Evolutionary conservation across 92 coral and sea anemone genomes (phyloP).

Genomic region (Virgularia gustaviana): DNA sequence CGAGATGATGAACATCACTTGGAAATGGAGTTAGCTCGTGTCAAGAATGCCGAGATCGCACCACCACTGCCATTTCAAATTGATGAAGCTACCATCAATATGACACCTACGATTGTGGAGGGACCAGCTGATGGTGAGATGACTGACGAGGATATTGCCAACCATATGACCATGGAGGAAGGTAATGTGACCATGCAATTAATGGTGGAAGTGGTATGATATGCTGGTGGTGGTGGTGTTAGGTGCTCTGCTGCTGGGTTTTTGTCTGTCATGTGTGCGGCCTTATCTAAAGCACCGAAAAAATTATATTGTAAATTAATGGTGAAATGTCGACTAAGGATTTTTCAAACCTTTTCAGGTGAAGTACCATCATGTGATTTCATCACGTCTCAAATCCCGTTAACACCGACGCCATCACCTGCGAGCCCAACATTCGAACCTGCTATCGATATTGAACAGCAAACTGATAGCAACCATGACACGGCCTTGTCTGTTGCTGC

Average conservation of each 20-base stretch:
- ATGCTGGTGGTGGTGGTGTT: too few relatives aligned
- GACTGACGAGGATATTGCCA: slow-evolving; percentile 8
- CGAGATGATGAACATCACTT: slow-evolving; percentile 28
- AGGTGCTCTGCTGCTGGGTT: too few relatives aligned
- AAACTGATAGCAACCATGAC: slow-evolving; percentile 96
- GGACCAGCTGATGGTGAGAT: slow-evolving; percentile 1
- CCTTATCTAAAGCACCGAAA: neutral
- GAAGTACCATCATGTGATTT: slow-evolving; percentile 17
- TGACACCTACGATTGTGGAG: slow-evolving; percentile 5
- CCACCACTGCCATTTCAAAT: slow-evolving; percentile 36
- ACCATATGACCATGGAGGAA: slow-evolving; percentile 5
- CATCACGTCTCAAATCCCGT: slow-evolving; percentile 62
- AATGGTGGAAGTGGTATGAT: too few relatives aligned
- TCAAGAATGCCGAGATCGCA: slow-evolving; percentile 14
- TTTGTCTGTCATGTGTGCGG: neutral
- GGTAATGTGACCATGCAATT: too few relatives aligned
- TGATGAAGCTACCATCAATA: neutral
- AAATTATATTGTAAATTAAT: neutral
- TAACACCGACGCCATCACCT: slow-evolving; percentile 97
- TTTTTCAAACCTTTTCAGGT: neutral
- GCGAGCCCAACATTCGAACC: slow-evolving; percentile 88
- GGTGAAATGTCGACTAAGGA: neutral
- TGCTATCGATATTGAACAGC: slow-evolving; percentile 93
- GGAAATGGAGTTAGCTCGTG: slow-evolving; percentile 26
- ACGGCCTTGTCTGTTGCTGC: slow-evolving; percentile 95